These are phyloP conservation scores for Phylloscopus trochiloides DNA, from an alignment of 2,113 vertebrate genomes.

Conservation along the genomic window DNA sequence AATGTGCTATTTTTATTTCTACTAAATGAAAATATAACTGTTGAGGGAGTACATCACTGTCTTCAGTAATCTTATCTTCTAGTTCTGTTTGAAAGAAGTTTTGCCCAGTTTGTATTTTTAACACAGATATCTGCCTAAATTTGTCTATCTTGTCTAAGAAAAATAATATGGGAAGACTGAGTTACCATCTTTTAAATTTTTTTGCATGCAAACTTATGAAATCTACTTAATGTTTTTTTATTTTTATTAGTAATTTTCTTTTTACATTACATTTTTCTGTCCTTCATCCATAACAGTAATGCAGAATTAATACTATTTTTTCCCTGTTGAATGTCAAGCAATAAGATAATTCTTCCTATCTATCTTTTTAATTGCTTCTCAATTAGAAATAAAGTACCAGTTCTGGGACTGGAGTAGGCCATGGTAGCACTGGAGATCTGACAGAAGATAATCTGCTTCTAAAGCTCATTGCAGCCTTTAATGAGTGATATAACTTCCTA, in stretches of 20 bases:
- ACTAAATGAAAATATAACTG: background rate
- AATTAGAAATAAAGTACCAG: background rate
- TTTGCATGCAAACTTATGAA: background rate
- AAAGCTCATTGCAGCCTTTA: background rate
- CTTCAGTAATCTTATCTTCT: background rate
- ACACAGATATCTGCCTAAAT: background rate
- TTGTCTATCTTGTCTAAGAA: background rate
- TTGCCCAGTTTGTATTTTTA: background rate
- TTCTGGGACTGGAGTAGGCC: background rate
- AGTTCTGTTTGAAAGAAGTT: background rate
- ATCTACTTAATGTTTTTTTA: background rate
- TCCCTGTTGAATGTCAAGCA: background rate
- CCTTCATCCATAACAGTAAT: background rate
- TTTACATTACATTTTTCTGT: background rate
- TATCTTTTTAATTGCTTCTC: background rate
- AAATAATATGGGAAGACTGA: background rate
- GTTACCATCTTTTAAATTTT: background rate
- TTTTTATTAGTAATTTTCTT: background rate
- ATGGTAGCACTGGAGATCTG: background rate
- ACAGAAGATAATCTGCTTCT: background rate
- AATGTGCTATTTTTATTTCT: background rate
- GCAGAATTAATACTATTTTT: background rate
- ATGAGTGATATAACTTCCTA: background rate
- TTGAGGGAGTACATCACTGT: fast-evolving
- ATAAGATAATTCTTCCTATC: background rate